A percentile compares a stretch with the other conserved stretches of the same genome.
Evolutionary conservation across 2,113 vertebrate genomes (phyloP).

Genomic region (Perognathus longimembris): DNA sequence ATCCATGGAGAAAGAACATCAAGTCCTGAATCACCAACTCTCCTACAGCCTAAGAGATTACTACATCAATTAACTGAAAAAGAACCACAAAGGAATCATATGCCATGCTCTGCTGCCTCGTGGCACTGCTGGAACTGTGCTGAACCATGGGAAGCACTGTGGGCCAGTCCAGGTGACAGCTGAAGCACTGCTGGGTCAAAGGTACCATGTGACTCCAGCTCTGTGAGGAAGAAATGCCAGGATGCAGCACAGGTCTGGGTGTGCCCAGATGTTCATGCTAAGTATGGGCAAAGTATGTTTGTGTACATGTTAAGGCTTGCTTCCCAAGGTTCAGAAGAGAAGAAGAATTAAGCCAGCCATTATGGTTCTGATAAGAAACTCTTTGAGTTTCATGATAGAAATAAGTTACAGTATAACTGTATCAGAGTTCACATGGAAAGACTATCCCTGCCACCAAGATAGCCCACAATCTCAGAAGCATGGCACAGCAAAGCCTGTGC

Average conservation of each 20-base stretch:
- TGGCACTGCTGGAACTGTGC: too few species aligned
- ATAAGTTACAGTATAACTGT: neutral
- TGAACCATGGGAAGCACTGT: neutral
- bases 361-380: neutral
- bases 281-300: neutral
- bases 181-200: too few species aligned
- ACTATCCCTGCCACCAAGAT: neutral
- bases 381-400: neutral
- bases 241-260: too few species aligned
- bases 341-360: neutral
- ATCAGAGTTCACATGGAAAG: neutral
- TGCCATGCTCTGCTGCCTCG: neutral
- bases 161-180: too few species aligned
- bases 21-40: neutral
- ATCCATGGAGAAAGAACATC: too few species aligned
- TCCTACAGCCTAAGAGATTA: neutral
- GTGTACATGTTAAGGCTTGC: neutral
- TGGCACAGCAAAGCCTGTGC: neutral
- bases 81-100: conserved; percentile 1
- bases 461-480: neutral
- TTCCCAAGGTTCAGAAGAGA: neutral
- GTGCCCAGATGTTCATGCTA: neutral
- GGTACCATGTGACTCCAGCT: neutral
- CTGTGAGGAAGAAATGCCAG: neutral
- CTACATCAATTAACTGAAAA: neutral